phyloP scores from a whole-genome alignment of 2,888 invertebrate species.

The Cerastis leucographa region DNA sequence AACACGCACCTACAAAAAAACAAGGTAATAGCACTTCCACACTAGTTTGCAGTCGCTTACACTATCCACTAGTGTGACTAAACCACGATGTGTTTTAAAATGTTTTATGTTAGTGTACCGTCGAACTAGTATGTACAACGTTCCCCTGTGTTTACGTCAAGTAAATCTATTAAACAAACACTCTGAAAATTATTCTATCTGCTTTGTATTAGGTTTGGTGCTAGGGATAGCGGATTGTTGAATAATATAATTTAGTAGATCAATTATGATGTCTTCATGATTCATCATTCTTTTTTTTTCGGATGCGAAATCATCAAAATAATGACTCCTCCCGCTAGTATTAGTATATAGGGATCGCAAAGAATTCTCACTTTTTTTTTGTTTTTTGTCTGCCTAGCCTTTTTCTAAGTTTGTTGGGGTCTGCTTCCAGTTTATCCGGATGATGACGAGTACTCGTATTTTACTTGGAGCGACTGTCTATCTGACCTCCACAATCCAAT shows the following conservation, averaged over 20 bases:
- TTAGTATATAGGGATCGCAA: not conserved
- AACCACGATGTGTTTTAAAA: slow-evolving; percentile 28
- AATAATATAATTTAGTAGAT: not conserved
- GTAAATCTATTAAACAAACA: slow-evolving; percentile 34
- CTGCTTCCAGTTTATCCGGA: not conserved
- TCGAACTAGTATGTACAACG: slow-evolving; percentile 5
- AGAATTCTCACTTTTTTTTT: too few species aligned
- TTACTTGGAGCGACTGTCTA: too few species aligned
- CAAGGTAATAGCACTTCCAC: not conserved
- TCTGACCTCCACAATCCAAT: not conserved
- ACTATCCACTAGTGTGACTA: slow-evolving; percentile 12
- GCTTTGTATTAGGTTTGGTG: not conserved
- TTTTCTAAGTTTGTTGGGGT: not conserved
- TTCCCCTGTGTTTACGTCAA: slow-evolving; percentile 15
- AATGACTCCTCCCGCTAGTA: too few species aligned
- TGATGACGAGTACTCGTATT: too few species aligned
- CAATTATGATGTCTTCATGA: not conserved
- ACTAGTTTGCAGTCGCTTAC: slow-evolving; percentile 3
- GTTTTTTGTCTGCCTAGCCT: not conserved
- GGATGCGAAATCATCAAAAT: too few species aligned
- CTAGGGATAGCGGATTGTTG: not conserved
- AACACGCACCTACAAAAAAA: not conserved
- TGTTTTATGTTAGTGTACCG: slow-evolving; percentile 4
- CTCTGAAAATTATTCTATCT: slow-evolving; percentile 28
- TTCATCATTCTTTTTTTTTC: too few species aligned